Evolutionary conservation across 1,140 invertebrate genomes (phyloP).

Genomic region (Drosophila repleta): DNA sequence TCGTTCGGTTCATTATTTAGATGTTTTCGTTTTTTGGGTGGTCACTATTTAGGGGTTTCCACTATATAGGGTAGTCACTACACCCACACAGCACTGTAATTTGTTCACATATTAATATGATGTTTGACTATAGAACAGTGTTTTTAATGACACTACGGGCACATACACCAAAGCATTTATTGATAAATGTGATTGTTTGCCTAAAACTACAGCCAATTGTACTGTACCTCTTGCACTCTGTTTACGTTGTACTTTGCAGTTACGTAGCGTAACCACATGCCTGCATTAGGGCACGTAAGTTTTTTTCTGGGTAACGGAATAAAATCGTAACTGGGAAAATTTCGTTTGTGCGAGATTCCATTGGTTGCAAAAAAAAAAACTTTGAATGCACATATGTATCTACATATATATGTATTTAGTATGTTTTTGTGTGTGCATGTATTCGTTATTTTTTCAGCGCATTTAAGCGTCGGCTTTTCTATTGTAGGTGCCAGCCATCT

Average conservation of each 20-base stretch:
- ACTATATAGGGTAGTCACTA: too few relatives aligned
- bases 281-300: conserved; percentile 15
- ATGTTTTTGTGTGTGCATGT: not conserved
- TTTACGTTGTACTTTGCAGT: conserved; percentile 5
- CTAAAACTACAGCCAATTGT: conserved; percentile 2
- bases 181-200: not conserved
- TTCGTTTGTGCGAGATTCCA: not conserved
- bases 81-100: too few relatives aligned
- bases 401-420: conserved; percentile 1
- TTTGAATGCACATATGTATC: conserved; percentile 2
- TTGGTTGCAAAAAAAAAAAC: too few relatives aligned
- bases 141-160: conserved; percentile 20
- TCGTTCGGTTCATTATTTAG: too few relatives aligned
- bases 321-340: not conserved
- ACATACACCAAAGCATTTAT: not conserved
- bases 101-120: conserved; percentile 47
- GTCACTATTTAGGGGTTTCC: too few relatives aligned
- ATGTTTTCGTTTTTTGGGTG: too few relatives aligned
- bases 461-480: conserved; percentile 19
- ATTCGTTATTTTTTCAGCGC: conserved; percentile 12
- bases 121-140: conserved; percentile 32
- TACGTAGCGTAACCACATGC: conserved; percentile 6
- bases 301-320: conserved; percentile 14
- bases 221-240: not conserved
- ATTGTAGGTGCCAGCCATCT: not conserved